Evolutionary conservation across 2,113 vertebrate genomes (phyloP).

Genomic region (Pachycephala philippinensis): DNA sequence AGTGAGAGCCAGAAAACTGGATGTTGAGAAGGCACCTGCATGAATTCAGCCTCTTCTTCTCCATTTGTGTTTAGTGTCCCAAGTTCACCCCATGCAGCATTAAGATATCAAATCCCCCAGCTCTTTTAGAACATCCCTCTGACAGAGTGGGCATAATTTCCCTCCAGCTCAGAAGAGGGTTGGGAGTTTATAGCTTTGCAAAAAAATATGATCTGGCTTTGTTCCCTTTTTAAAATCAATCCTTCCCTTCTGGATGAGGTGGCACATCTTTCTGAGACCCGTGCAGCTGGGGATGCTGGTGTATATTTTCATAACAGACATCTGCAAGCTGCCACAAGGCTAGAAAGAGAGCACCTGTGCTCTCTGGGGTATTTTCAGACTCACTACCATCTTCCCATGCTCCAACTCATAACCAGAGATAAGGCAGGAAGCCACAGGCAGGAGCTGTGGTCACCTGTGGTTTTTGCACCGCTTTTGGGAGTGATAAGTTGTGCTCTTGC

Average conservation of each 20-base stretch:
- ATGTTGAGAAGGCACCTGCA: accelerated
- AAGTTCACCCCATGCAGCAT: neutral
- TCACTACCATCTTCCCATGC: neutral
- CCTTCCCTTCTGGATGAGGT: neutral
- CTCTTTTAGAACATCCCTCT: neutral
- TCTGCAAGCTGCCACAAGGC: neutral
- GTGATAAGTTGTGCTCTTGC: neutral
- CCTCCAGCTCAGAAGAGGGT: neutral
- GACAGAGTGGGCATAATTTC: neutral
- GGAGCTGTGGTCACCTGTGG: neutral
- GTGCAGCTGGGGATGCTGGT: neutral
- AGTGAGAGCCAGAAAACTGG: neutral
- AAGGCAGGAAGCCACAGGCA: neutral
- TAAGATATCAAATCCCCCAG: neutral
- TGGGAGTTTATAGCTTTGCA: neutral
- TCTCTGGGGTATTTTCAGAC: neutral
- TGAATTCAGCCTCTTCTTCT: neutral
- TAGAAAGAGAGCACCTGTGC: neutral
- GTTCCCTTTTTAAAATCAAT: neutral
- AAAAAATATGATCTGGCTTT: neutral
- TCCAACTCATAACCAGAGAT: neutral
- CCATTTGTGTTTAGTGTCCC: neutral
- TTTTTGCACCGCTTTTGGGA: neutral
- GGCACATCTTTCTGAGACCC: accelerated
- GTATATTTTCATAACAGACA: neutral